A percentile compares a stretch with the other conserved stretches of the same genome.
Evolutionary conservation across 2,888 invertebrate species (phyloP).

Genomic region (Orthosia cruda): DNA sequence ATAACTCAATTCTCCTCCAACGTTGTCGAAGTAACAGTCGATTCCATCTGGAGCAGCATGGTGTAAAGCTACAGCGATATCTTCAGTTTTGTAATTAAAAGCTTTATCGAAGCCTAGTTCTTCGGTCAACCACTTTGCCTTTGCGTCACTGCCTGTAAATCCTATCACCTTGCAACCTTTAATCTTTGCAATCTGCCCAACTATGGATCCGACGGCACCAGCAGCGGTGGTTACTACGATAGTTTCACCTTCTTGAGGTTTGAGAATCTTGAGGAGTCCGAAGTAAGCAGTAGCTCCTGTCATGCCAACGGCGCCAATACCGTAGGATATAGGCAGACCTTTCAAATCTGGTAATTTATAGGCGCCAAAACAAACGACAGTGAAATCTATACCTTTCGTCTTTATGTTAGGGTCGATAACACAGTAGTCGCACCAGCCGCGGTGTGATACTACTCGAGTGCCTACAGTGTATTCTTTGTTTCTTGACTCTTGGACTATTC

Average conservation of each 20-base stretch:
- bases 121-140: constrained; percentile 84
- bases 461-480: constrained; percentile 10
- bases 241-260: constrained; percentile 76
- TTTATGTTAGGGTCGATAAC: constrained; percentile 4
- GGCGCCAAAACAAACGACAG: neutral
- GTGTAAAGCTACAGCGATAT: neutral
- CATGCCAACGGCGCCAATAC: constrained; percentile 89
- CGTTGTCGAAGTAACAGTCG: constrained; percentile 28
- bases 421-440: constrained; percentile 29
- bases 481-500: constrained; percentile 25
- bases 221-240: constrained; percentile 94
- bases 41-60: constrained; percentile 26
- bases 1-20: constrained; percentile 22
- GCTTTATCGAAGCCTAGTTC: constrained; percentile 93
- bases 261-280: constrained; percentile 80
- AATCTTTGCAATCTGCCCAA: constrained; percentile 95
- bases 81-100: constrained; percentile 75
- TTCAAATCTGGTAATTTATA: constrained; percentile 24
- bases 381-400: neutral
- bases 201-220: constrained; percentile 94
- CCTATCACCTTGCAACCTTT: constrained; percentile 93
- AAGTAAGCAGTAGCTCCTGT: constrained; percentile 94
- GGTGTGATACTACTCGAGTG: constrained; percentile 22
- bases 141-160: constrained; percentile 90
- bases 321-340: constrained; percentile 19